These are phyloP conservation scores for Sebastes fasciatus DNA, from an alignment of 2,113 vertebrate genomes.

Conservation along the genomic window DNA sequence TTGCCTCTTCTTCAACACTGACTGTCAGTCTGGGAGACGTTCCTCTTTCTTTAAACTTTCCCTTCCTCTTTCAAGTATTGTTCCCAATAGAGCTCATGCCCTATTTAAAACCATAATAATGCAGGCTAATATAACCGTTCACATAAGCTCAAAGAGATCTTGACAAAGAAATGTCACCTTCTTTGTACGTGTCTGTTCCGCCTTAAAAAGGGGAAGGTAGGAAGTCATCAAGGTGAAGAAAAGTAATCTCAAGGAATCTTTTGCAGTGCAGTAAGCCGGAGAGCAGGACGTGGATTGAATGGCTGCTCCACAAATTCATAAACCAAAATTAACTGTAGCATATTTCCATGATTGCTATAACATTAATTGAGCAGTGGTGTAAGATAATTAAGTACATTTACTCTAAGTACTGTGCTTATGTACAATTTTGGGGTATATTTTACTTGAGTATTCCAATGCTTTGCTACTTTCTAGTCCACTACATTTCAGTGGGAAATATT, in stretches of 20 bases:
- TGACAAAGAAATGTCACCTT: constrained; percentile 37
- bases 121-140: constrained; percentile 60
- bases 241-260: constrained; percentile 45
- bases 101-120: constrained; percentile 70
- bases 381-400: background rate
- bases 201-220: constrained; percentile 18
- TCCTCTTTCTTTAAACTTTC: constrained; percentile 48
- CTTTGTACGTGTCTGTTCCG: constrained; percentile 26
- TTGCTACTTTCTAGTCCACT: background rate
- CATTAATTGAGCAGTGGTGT: no score
- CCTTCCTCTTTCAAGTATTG: constrained; percentile 46
- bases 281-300: constrained; percentile 25
- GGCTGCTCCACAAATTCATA: background rate
- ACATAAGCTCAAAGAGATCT: constrained; percentile 23
- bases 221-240: constrained; percentile 39
- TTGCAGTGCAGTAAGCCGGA: constrained; percentile 3
- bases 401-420: background rate
- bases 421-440: background rate
- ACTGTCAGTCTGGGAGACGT: constrained; percentile 54
- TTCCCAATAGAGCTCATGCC: constrained; percentile 61
- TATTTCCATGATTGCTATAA: background rate
- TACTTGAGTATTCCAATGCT: background rate
- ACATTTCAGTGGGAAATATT: background rate
- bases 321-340: background rate
- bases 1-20: constrained; percentile 26